Percentiles rank a stretch among this genome's conserved stretches.
Evolutionary conservation across 2,888 invertebrate genomes (phyloP).

Genomic region (Callyntrura guangdongensis): DNA sequence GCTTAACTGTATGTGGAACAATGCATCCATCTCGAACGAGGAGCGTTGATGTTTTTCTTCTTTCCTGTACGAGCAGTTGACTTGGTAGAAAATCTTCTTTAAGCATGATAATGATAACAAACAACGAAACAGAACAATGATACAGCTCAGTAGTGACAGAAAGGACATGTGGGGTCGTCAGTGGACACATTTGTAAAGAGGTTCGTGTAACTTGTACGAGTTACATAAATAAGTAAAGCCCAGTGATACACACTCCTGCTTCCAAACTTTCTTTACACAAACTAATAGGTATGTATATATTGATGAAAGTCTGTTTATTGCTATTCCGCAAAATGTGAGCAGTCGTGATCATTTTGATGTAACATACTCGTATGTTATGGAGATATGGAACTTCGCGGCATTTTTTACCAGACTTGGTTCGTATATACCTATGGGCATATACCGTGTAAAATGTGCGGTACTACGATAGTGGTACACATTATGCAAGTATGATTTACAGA

Average conservation of each 20-base stretch:
- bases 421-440: not conserved
- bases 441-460: not conserved
- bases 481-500: not conserved
- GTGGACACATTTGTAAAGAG: not conserved
- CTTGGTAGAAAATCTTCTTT: conserved; percentile 76
- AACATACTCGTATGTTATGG: not conserved
- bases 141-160: conserved; percentile 25
- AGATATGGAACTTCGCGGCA: too few species aligned
- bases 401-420: too few species aligned
- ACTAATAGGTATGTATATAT: not conserved
- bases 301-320: conserved; percentile 39
- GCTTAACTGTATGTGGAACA: conserved; percentile 68
- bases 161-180: conserved; percentile 34
- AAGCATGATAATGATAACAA: conserved; percentile 68
- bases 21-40: conserved; percentile 68
- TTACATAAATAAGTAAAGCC: not conserved
- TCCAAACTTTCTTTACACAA: conserved; percentile 43
- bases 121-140: conserved; percentile 28
- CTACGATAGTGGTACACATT: not conserved
- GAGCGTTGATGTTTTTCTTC: conserved; percentile 32
- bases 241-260: not conserved
- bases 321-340: not conserved
- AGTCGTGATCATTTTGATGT: not conserved
- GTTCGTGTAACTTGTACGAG: too few species aligned
- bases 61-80: conserved; percentile 59